A percentile compares a stretch with the other conserved stretches of the same genome.
These are phyloP conservation scores for Branchinecta lynchi DNA, from an alignment of 1,140 invertebrate species.

Conservation along the genomic window DNA sequence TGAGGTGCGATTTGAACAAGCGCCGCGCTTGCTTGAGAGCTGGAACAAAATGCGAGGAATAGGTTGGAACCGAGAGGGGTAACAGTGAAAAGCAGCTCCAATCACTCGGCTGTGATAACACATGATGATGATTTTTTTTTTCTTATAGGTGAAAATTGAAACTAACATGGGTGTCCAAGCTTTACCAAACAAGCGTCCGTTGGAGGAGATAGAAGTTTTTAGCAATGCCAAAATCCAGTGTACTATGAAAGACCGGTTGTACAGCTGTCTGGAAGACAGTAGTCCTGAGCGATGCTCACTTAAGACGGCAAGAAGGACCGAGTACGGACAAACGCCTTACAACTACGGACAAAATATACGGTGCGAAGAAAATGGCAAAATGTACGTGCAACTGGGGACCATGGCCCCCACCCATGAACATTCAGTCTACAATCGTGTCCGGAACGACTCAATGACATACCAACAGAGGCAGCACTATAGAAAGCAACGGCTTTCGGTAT, in stretches of 20 bases:
- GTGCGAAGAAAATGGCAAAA: constrained; percentile 69
- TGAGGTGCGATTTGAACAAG: too few species aligned
- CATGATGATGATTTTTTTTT: too few species aligned
- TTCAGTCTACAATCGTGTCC: constrained; percentile 15
- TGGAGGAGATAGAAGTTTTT: constrained; percentile 5
- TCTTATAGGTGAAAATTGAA: too few species aligned
- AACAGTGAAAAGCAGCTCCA: too few species aligned
- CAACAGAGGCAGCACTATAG: constrained; percentile 45
- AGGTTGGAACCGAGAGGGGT: too few species aligned
- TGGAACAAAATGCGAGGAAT: too few species aligned
- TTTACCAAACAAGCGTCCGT: background rate
- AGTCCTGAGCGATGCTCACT: background rate
- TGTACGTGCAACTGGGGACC: constrained; percentile 18
- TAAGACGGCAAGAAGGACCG: background rate
- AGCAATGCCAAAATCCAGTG: constrained; percentile 1
- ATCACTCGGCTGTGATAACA: too few species aligned
- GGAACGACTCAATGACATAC: constrained; percentile 15
- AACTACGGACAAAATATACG: constrained; percentile 39
- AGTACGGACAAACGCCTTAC: background rate
- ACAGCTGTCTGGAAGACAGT: background rate
- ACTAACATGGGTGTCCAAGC: background rate
- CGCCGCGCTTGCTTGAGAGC: too few species aligned
- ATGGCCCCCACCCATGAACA: constrained; percentile 16
- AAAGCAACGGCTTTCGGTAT: constrained; percentile 66
- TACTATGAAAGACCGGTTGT: constrained; percentile 1